Base-by-base conservation (phyloP, 2,797 vertebrate species). In the Sebastes hopkinsi region DNA sequence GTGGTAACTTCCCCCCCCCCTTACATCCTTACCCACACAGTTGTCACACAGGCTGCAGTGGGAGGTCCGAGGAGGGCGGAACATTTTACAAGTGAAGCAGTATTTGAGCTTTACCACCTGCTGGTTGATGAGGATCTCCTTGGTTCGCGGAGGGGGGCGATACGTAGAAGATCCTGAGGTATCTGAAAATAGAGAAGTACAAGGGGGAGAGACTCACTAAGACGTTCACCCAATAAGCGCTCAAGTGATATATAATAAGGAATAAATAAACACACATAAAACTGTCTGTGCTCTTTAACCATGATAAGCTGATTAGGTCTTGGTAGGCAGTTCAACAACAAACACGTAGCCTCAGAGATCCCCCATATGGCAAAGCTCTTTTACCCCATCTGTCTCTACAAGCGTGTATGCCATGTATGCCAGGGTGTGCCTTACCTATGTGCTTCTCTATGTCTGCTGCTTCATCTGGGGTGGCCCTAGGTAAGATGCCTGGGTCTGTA, bases 71-170 rank as follows among this genome's bases (percentile, higher is more conserved):
- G 98, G 98, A 0, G 98, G 98, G 32, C 98, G 97, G 91, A 99
- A 99, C 96, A 98, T 99, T 92, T 98, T 99, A 95, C 98, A 99
- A 68, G 98, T 99, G 92, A 99, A 99, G 95, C 98, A 99, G 94
- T 99, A 99, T 92, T 99, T 99, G 78, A 99, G 96, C 82, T 98
- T 99, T 77, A 99, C 98, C 95, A 97, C 95, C 77, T 98, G 97
- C 85, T 97, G 97, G 69, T 99, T 99, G 91, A 99, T 97, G 77
- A 97, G 93, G 93, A 99, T 97, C 89, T 99, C 98, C 94, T 96
- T 97, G 5, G 98, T 99, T 62, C 98, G 96, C 3, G 98, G 98
- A 0, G 98, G 98, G 0, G 97, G 97, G 3, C 97, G 97, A 88
- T 98, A 98, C 0, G 96, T 96, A 9, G 97, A 97, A 20, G 96